Base-by-base conservation (phyloP, 2,888 invertebrate genomes). In the Clunio marinus region DNA sequence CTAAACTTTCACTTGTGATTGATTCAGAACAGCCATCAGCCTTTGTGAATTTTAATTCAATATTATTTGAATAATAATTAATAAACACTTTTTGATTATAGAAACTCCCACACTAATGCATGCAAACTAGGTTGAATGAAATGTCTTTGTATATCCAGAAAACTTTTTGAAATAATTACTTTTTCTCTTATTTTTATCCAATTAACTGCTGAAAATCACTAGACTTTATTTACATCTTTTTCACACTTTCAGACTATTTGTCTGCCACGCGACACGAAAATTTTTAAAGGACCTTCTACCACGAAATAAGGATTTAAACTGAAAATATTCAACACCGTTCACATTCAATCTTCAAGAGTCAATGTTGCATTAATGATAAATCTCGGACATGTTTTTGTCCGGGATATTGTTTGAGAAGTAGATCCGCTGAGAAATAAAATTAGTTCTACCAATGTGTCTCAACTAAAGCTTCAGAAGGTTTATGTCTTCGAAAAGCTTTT, bases 51-150 rank as follows among this genome's bases (percentile, higher is more conserved):
- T 57, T n/a, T 13, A 13, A 15, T 57, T 15, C 24, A 25, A 15
- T 57, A 15, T 57, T n/a, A 7, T 25, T 3, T 4, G 1, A 57
- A 27, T 57, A 7, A 57, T 57, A 27, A 46, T 46, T 57, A 15
- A 27, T 22, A 27, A 13, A 27, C 57, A 27, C 17, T 45, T 15
- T n/a, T 57, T 57, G n/a, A 13, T 27, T 10, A 5, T 57, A 5
- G 8, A 46, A 24, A 63, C 63, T 63, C 63, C 63, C 63, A 63
- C 63, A 63, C 41, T 58, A 20, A 25, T 25, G n/a, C 63, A 63
- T 63, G 63, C 63, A 27, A 63, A 63, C n/a, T 45, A 46, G 8
- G 10, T 46, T 60, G 37, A 37, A 37, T 32, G 35, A 41, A 60
- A 60, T 37, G 20, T 60, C 22, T 37, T 37, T 37, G 24, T 37